Conservation (phyloP, 2,797 vertebrate species). For the Coilia nasus region DNA sequence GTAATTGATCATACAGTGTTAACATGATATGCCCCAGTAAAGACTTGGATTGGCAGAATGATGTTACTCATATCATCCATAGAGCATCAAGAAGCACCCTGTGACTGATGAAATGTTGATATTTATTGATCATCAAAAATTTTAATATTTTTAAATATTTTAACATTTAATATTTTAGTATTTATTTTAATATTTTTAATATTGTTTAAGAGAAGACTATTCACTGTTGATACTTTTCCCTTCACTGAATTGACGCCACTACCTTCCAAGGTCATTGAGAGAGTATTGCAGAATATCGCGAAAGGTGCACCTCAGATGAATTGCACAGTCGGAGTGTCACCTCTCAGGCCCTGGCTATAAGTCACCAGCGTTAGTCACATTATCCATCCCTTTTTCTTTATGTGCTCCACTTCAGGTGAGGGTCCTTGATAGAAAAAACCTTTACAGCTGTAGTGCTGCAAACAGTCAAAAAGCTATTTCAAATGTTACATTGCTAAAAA, state of each 20-base stretch:
- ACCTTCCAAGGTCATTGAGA: neutral
- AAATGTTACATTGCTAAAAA: neutral
- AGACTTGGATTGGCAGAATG: neutral
- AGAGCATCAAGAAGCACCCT: neutral
- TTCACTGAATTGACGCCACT: neutral
- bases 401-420: neutral
- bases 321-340: conserved; percentile 1
- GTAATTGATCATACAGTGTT: neutral
- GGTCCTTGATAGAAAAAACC: neutral
- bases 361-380: neutral
- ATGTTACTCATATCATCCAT: neutral
- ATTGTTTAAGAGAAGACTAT: neutral
- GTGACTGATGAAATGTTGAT: neutral
- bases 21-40: neutral
- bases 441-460: neutral
- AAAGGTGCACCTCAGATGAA: neutral
- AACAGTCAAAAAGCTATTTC: neutral
- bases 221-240: neutral
- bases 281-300: neutral
- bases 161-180: no score
- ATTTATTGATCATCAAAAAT: neutral
- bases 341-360: conserved; percentile 7
- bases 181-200: no score
- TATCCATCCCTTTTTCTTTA: neutral
- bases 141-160: neutral